Percentiles rank a stretch among this genome's conserved stretches.
These are phyloP conservation scores for Luidia sarsii DNA, from an alignment of 53 echinoderm and acorn worm genomes.

Conservation along the genomic window DNA sequence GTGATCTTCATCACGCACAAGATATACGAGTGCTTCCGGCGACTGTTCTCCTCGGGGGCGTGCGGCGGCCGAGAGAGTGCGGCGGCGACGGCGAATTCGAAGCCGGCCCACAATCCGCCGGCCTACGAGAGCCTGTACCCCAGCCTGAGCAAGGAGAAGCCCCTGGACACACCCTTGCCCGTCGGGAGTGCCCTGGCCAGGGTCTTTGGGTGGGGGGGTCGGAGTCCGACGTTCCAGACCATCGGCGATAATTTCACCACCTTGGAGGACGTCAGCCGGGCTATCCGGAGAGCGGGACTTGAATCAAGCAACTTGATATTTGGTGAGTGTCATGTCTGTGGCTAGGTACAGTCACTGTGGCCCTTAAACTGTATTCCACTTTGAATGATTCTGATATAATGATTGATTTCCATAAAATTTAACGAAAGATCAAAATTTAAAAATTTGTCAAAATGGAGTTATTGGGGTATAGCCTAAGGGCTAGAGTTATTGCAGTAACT, in stretches of 20 bases:
- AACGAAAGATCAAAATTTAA: too few relatives aligned
- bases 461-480: too few relatives aligned
- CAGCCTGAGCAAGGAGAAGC: constrained; percentile 37
- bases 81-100: neutral
- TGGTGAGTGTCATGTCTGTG: too few relatives aligned
- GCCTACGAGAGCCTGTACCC: constrained; percentile 75
- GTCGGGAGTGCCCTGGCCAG: constrained; percentile 49
- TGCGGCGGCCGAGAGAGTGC: neutral
- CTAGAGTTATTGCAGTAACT: too few relatives aligned
- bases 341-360: too few relatives aligned
- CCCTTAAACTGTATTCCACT: too few relatives aligned
- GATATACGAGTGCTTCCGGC: constrained; percentile 43
- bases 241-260: constrained; percentile 83
- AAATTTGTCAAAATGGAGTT: too few relatives aligned
- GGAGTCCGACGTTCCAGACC: constrained; percentile 46
- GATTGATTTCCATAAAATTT: too few relatives aligned
- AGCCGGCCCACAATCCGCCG: constrained; percentile 57
- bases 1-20: constrained; percentile 70
- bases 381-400: too few relatives aligned
- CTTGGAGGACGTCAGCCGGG: constrained; percentile 87
- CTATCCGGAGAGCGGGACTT: constrained; percentile 75
- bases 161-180: neutral
- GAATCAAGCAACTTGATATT: constrained; percentile 93
- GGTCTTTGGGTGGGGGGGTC: constrained; percentile 53
- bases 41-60: neutral